Percentiles rank a stretch among this genome's conserved stretches.
phyloP scores from a whole-genome alignment of 1,140 invertebrate genomes.

The Saccostrea cuccullata region DNA sequence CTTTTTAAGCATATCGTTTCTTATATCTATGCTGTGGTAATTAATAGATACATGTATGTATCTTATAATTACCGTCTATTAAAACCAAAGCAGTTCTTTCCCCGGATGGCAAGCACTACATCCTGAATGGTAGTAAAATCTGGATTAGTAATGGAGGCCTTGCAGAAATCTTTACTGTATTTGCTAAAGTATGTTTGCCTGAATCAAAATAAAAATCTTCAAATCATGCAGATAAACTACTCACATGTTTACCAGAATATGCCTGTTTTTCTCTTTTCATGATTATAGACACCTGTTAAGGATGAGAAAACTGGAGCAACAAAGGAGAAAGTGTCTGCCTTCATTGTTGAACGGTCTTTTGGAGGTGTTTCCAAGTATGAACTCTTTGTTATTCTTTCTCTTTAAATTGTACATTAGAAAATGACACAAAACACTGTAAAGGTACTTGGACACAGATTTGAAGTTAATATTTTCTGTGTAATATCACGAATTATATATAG shows the following conservation, averaged over 20 bases:
- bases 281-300: constrained; percentile 80
- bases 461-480: too few species aligned
- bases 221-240: neutral
- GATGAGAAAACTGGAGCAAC: constrained; percentile 80
- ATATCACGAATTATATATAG: too few species aligned
- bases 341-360: constrained; percentile 97
- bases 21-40: neutral
- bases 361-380: constrained; percentile 90
- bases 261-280: constrained; percentile 39
- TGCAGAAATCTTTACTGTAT: constrained; percentile 99
- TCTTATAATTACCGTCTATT: constrained; percentile 76
- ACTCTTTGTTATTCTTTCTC: neutral
- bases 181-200: constrained; percentile 87
- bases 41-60: too few species aligned
- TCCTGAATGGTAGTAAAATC: constrained; percentile 98
- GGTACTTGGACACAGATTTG: too few species aligned
- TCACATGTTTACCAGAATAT: neutral
- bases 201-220: neutral
- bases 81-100: constrained; percentile 88
- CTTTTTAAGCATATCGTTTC: neutral
- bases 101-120: constrained; percentile 92
- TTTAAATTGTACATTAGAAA: neutral
- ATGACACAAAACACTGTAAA: neutral
- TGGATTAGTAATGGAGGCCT: constrained; percentile 99
- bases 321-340: constrained; percentile 91